phyloP scores from a whole-genome alignment of 2,113 vertebrate species.

The Harpagus bidentatus region DNA sequence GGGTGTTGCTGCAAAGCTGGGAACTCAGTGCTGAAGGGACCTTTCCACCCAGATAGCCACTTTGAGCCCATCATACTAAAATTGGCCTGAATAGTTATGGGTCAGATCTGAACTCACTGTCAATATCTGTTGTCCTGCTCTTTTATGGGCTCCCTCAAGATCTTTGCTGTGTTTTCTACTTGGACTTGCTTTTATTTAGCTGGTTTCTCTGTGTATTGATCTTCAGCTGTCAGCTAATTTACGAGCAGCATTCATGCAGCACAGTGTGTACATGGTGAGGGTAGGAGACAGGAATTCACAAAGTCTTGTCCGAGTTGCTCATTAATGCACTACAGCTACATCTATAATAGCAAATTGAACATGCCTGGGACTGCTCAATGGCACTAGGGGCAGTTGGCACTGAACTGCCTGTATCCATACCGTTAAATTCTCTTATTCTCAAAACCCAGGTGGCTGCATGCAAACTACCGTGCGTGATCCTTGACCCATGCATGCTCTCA shows the following conservation, averaged over 20 bases:
- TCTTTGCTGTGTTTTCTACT: neutral
- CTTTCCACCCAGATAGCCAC: neutral
- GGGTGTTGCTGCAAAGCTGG: neutral
- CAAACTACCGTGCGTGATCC: rapidly evolving
- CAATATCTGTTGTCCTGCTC: neutral
- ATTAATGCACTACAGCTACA: neutral
- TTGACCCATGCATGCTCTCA: neutral
- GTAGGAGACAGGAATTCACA: neutral
- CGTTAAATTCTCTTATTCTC: neutral
- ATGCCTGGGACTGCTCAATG: rapidly evolving
- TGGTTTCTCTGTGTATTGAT: neutral
- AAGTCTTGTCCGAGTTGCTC: neutral
- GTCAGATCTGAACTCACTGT: neutral
- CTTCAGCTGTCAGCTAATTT: neutral
- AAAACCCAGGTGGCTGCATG: neutral
- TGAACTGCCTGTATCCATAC: neutral
- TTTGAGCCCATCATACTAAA: neutral
- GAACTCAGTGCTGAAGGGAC: neutral
- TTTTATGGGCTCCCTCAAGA: neutral
- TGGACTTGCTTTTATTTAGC: neutral
- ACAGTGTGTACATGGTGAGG: neutral
- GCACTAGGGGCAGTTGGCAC: neutral
- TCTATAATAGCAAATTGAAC: neutral
- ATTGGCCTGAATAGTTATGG: neutral
- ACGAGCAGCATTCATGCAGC: neutral